Evolutionary conservation across 2,888 invertebrate species (phyloP).

Genomic region (Leptodirus hochenwartii): DNA sequence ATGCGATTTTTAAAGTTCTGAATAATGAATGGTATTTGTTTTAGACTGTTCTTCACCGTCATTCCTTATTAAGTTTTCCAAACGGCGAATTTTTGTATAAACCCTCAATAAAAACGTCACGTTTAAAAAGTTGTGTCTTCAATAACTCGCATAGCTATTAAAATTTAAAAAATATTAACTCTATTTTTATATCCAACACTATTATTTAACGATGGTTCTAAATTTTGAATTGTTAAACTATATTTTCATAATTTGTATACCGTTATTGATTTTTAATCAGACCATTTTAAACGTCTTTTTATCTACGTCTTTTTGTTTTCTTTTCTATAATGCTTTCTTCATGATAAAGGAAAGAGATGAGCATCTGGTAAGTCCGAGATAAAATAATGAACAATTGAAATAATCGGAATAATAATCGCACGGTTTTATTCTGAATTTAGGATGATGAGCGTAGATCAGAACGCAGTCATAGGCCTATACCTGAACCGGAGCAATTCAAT

Average conservation of each 20-base stretch:
- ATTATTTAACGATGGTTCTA: too few species aligned
- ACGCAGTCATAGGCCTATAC: slow-evolving; percentile 38
- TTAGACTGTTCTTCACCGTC: slow-evolving; percentile 2
- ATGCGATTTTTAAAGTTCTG: slow-evolving; percentile 4
- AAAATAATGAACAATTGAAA: background rate
- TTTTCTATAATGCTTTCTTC: background rate
- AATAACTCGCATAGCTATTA: too few species aligned
- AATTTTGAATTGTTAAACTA: too few species aligned
- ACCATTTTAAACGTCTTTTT: slow-evolving; percentile 1
- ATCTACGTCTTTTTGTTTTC: background rate
- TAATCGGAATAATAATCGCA: background rate
- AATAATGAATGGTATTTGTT: slow-evolving; percentile 3
- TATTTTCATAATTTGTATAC: too few species aligned
- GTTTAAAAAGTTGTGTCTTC: too few species aligned
- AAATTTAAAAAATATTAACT: too few species aligned
- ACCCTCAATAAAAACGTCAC: too few species aligned
- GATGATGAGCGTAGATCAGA: slow-evolving; percentile 67
- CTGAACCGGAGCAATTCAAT: slow-evolving; percentile 47
- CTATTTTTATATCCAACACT: too few species aligned
- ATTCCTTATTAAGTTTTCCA: slow-evolving; percentile 5
- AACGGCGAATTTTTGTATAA: too few species aligned
- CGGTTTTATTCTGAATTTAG: slow-evolving; percentile 26
- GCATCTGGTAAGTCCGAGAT: slow-evolving; percentile 10
- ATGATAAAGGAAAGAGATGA: slow-evolving; percentile 13
- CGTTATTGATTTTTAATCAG: too few species aligned